Conservation (phyloP, 2,797 vertebrate species). For the Coracias cyanogaster region DNA sequence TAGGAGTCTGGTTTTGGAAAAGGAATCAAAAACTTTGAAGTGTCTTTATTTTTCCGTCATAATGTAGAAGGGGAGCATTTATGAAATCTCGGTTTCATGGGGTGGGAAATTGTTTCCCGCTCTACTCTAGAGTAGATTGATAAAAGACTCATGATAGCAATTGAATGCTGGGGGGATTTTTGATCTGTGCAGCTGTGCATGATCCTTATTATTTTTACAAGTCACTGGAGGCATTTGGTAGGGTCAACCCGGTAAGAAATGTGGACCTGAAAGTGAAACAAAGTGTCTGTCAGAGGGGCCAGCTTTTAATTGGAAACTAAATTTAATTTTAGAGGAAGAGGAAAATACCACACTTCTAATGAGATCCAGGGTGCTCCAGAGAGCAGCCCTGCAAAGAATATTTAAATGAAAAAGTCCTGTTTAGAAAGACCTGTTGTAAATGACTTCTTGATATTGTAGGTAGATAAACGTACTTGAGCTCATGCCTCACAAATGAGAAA, state of each 20-base stretch:
- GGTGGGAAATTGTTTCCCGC: neutral
- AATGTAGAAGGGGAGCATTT: neutral
- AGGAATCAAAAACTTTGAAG: neutral
- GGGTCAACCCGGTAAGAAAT: conserved; percentile 52
- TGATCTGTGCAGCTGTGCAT: conserved; percentile 51
- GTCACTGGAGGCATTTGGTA: conserved; percentile 51
- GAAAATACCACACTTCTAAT: conserved; percentile 63
- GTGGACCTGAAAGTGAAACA: conserved; percentile 63
- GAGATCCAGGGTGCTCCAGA: conserved; percentile 53
- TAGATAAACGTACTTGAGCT: neutral
- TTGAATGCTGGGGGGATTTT: neutral
- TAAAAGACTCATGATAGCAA: conserved; percentile 61
- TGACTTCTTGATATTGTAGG: neutral
- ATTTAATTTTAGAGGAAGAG: conserved; percentile 60
- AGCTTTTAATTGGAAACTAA: conserved; percentile 63
- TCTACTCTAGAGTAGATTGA: conserved; percentile 14
- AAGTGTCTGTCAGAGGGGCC: conserved; percentile 51
- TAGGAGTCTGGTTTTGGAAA: neutral
- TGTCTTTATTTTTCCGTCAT: neutral
- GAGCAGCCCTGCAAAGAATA: conserved; percentile 13
- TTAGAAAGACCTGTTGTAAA: conserved; percentile 16
- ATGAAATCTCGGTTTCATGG: conserved; percentile 20
- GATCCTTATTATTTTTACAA: conserved; percentile 65
- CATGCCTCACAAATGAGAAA: neutral
- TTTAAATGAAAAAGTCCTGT: neutral